Base-by-base conservation (phyloP, 1,140 invertebrate genomes). In the Neelides sp. region DNA sequence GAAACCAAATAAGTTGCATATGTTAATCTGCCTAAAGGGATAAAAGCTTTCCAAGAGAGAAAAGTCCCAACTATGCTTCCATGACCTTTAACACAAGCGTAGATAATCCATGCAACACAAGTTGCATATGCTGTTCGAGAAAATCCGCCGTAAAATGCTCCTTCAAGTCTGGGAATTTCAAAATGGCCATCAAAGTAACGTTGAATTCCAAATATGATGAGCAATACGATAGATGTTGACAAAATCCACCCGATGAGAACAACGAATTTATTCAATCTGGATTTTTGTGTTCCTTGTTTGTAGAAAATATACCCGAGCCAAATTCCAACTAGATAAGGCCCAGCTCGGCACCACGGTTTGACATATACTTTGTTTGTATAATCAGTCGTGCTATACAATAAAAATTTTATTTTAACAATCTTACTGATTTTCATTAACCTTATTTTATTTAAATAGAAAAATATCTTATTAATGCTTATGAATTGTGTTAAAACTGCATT, bases 1-100 rank as follows among this genome's bases (percentile, higher is more conserved):
- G n/a, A n/a, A n/a, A n/a, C 57, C 4, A 86, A 65, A 63, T 85
- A 86, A 3, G 77, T 73, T 34, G 75, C 75, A 62, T 83, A 88
- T 0, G 77, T 75, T 19, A 87, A 66, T 55, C 79, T 74, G 48
- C 79, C 77, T 2, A 86, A 66, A 1, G 81, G 79, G 20, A 78
- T 68, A 69, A 79, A 81, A 0, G 71, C 69, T 19, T 66, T 69
- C 79, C 80, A 84, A 1, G 74, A 77, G 10, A 84, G 64, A 35
- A 83, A 66, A 1, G 62, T 62, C 43, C 76, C 74, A 1, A 83
- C 62, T 2, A 75, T 62, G 35, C 77, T 80, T 81, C 73, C 70
- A 46, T 69, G 61, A 42, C 73, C 75, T 35, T 68, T 65, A 2
- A 67, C 62, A 52, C 74, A 75, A 23, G 71, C 72, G 12, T 76